Conservation (phyloP, 2,113 vertebrate species). For the Murina feae region DNA sequence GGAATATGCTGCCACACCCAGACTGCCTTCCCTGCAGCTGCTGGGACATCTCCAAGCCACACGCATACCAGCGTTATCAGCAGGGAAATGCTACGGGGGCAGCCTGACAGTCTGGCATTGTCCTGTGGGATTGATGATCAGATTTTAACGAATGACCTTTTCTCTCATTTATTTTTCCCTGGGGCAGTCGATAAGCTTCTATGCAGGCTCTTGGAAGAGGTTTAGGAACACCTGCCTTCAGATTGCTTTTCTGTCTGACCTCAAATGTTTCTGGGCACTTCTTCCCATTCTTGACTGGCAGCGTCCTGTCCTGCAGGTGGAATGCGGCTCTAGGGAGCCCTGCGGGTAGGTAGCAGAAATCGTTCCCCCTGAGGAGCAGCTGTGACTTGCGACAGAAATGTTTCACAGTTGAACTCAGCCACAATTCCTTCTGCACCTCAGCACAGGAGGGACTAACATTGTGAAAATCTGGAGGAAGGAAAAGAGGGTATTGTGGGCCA, state of each 20-base stretch:
- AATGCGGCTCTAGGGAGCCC: neutral
- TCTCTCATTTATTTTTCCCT: conserved; percentile 44
- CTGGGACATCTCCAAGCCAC: conserved; percentile 63
- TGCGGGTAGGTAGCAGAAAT: neutral
- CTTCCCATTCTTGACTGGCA: conserved; percentile 41
- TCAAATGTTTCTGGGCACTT: conserved; percentile 6
- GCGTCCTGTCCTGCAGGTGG: neutral
- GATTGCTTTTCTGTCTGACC: neutral
- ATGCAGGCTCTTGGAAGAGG: neutral
- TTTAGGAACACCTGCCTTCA: conserved; percentile 48
- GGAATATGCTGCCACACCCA: neutral
- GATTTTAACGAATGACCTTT: conserved; percentile 57
- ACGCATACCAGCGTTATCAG: conserved; percentile 32
- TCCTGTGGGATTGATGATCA: conserved; percentile 37
- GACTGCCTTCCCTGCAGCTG: neutral
- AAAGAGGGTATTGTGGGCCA: conserved; percentile 2
- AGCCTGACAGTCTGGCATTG: conserved; percentile 63
- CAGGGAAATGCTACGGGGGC: neutral
- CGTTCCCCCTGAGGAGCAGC: conserved; percentile 20
- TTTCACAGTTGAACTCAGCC: conserved; percentile 34
- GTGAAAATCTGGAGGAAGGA: neutral
- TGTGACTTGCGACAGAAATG: conserved; percentile 50
- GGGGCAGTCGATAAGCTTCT: neutral
- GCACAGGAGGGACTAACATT: neutral
- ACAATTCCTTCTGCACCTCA: neutral